Percentiles rank a stretch among this genome's conserved stretches.
Evolutionary conservation across 35 echinoderm and acorn worm species (phyloP).

Genomic region (Patiria miniata): DNA sequence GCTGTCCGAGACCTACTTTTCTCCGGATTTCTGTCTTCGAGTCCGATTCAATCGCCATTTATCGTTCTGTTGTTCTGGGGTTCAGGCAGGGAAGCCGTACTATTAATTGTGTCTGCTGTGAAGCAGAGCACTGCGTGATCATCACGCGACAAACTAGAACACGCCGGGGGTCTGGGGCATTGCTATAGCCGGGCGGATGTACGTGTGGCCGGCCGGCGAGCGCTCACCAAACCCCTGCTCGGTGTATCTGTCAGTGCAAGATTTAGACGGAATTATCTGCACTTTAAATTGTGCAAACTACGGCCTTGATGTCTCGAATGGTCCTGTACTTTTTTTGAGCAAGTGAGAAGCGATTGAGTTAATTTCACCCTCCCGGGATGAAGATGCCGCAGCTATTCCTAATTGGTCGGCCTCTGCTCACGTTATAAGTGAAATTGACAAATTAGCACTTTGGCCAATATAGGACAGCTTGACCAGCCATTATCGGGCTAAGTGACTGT

Average conservation of each 20-base stretch:
- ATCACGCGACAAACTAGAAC: neutral
- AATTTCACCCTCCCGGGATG: no score
- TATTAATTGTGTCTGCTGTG: no score
- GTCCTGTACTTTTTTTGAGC: neutral
- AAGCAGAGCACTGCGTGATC: neutral
- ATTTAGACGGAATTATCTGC: conserved; percentile 6
- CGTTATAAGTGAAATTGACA: no score
- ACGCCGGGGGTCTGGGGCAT: neutral
- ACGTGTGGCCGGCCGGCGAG: no score
- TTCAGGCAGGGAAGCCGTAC: no score
- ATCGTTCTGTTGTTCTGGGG: neutral
- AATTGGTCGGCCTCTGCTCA: no score
- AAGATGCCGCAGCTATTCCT: no score
- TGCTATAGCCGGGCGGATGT: no score
- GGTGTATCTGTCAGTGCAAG: neutral
- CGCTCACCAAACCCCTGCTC: neutral
- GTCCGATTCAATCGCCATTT: neutral
- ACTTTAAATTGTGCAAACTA: conserved; percentile 25
- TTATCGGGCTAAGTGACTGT: no score
- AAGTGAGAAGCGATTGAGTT: neutral
- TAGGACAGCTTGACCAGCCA: no score
- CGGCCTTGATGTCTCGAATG: conserved; percentile 9
- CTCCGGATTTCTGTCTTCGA: neutral
- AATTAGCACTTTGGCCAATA: no score
- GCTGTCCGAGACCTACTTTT: neutral